phyloP scores from a whole-genome alignment of 2,888 invertebrate genomes.

The Pecten maximus region DNA sequence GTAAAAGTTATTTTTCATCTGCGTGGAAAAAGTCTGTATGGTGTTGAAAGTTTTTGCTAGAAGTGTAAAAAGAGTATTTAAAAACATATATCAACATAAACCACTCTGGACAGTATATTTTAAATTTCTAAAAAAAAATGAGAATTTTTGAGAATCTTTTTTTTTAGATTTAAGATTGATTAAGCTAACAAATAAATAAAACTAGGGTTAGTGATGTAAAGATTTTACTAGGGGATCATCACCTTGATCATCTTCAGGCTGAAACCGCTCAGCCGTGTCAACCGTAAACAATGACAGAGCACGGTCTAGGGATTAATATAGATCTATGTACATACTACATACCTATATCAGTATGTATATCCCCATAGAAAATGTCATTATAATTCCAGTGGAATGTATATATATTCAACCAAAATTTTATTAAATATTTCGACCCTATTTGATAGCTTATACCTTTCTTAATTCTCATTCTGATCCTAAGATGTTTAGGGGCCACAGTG shows the following conservation, averaged over 20 bases:
- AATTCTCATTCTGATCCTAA: no score
- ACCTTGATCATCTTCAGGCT: neutral
- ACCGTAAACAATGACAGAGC: neutral
- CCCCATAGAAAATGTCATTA: no score
- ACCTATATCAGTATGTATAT: no score
- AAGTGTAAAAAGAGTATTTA: neutral
- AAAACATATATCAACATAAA: no score
- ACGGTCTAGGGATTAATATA: no score
- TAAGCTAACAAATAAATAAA: neutral
- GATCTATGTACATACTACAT: no score
- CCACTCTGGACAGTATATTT: no score
- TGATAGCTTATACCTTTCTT: no score
- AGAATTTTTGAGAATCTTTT: neutral
- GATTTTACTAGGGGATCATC: constrained; percentile 1
- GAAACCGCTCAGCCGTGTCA: neutral
- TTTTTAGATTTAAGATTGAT: neutral
- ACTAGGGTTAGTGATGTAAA: neutral
- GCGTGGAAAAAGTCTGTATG: neutral
- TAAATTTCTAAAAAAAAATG: neutral
- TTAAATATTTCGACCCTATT: no score
- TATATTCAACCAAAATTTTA: no score
- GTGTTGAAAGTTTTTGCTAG: neutral
- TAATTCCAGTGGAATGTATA: no score
- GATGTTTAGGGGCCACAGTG: no score
- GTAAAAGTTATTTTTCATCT: neutral